These are phyloP conservation scores for Aphrocallistes beatrix DNA, from an alignment of 37 sponge, comb jelly and placozoan species.

Conservation along the genomic window DNA sequence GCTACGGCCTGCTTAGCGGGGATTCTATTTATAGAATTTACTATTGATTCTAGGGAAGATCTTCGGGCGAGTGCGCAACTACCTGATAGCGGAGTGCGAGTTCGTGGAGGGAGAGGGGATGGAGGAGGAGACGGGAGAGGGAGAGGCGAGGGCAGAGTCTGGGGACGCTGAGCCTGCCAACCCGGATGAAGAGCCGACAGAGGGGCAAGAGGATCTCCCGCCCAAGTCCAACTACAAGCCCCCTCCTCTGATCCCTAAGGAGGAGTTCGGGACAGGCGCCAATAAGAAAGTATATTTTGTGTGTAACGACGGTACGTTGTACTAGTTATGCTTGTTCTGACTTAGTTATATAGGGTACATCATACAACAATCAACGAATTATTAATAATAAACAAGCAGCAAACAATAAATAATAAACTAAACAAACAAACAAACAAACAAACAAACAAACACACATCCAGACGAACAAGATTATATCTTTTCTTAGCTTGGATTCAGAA, in stretches of 20 bases:
- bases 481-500: too few species aligned
- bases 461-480: too few species aligned
- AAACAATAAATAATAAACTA: too few species aligned
- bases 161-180: neutral
- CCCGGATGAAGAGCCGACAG: neutral
- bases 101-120: conserved; percentile 76
- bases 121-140: conserved; percentile 75
- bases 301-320: conserved; percentile 69
- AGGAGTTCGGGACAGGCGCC: conserved; percentile 71
- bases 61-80: conserved; percentile 71
- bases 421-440: too few species aligned
- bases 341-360: too few species aligned
- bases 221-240: conserved; percentile 87
- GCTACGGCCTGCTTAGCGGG: too few species aligned
- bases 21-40: neutral
- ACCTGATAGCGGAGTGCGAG: conserved; percentile 82
- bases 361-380: too few species aligned
- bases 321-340: neutral
- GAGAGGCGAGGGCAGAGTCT: conserved; percentile 21
- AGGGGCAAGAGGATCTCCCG: conserved; percentile 57
- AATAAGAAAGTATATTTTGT: conserved; percentile 97
- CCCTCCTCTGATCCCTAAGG: conserved; percentile 82
- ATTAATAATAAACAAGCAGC: too few species aligned
- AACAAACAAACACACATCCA: too few species aligned
- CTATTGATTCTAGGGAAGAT: conserved; percentile 51